Evolutionary conservation across 2,113 vertebrate genomes (phyloP).

Genomic region (Stegostoma tigrinum): DNA sequence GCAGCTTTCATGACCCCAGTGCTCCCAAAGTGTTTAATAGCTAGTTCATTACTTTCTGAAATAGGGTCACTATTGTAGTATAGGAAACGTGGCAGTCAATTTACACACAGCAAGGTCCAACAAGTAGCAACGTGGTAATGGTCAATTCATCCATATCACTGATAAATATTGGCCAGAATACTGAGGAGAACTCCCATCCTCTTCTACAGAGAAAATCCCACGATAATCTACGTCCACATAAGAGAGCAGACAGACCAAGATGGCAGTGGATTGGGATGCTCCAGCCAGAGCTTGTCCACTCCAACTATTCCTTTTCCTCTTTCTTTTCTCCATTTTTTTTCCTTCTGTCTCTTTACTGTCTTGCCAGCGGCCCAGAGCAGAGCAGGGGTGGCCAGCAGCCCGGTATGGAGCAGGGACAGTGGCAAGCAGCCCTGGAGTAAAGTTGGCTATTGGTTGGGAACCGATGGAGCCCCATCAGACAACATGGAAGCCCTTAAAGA

Average conservation of each 20-base stretch:
- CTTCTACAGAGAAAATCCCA: neutral
- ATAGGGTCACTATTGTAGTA: neutral
- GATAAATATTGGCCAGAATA: neutral
- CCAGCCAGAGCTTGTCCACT: no score
- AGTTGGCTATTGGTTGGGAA: no score
- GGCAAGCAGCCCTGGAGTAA: no score
- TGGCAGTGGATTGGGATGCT: no score
- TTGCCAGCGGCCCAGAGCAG: no score
- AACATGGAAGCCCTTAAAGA: no score
- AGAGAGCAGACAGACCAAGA: neutral
- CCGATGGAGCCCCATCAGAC: no score
- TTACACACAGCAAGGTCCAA: neutral
- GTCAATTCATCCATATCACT: neutral
- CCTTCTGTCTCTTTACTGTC: no score
- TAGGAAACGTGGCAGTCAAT: neutral
- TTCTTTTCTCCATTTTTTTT: no score
- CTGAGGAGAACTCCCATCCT: neutral
- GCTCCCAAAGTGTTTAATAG: neutral
- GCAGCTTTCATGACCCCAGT: neutral
- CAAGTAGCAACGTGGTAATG: neutral
- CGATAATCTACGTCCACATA: neutral
- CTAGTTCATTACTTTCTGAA: neutral
- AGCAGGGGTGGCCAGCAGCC: no score
- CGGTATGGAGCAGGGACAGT: no score
- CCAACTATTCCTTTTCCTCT: no score